Evolutionary conservation across 2,113 vertebrate genomes (phyloP).

Genomic region (Lethenteron reissneri): DNA sequence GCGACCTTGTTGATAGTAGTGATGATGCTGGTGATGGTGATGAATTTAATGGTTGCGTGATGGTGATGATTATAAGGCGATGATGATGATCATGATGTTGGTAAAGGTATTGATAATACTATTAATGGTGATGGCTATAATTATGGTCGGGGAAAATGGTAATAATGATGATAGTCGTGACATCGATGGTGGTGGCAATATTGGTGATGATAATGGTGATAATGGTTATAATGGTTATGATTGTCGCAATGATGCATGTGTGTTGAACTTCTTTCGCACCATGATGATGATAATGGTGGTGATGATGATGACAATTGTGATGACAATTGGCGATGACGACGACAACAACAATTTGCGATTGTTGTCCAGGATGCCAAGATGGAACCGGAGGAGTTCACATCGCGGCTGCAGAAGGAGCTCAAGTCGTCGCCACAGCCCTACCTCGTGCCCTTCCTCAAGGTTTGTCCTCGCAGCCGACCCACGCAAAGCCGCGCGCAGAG

Average conservation of each 20-base stretch:
- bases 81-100: conserved; percentile 6
- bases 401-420: conserved; percentile 51
- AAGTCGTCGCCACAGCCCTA: conserved; percentile 83
- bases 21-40: not conserved
- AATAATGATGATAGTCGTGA: conserved; percentile 5
- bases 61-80: not conserved
- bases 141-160: not conserved
- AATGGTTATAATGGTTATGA: conserved; percentile 1
- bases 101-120: not conserved
- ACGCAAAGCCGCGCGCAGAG: too few species aligned
- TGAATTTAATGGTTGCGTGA: conserved; percentile 1
- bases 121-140: not conserved
- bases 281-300: conserved; percentile 4
- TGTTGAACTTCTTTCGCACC: not conserved
- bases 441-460: conserved; percentile 83
- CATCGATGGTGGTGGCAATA: not conserved
- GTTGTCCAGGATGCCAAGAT: conserved; percentile 52
- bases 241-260: not conserved
- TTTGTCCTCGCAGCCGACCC: conserved; percentile 10
- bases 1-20: not conserved
- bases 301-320: conserved; percentile 4
- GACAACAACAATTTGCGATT: not conserved
- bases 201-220: not conserved
- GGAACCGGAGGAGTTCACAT: conserved; percentile 81
- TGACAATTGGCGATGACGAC: not conserved